Conservation (phyloP, 2,797 vertebrate genomes). For the Setipinna tenuifilis region DNA sequence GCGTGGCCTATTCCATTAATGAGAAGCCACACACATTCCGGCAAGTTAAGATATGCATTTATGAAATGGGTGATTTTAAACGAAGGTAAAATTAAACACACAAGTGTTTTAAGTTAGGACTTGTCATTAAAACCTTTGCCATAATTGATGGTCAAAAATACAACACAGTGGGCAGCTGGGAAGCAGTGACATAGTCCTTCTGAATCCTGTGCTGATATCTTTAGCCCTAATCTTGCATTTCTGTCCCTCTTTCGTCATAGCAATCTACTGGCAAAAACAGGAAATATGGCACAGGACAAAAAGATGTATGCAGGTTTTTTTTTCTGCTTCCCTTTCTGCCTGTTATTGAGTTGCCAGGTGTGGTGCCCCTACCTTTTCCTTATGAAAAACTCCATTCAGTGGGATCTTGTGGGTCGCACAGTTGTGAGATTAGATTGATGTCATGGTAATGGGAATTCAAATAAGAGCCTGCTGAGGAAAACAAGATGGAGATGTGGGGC, state of each 20-base stretch:
- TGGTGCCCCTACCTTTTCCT: not conserved
- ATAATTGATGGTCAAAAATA: not conserved
- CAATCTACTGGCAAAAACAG: not conserved
- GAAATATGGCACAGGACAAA: not conserved
- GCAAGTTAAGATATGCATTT: not conserved
- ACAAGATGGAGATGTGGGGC: not conserved
- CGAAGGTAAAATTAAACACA: too few species aligned
- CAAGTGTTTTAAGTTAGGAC: not conserved
- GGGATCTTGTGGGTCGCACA: not conserved
- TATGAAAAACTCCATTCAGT: not conserved
- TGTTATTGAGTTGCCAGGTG: not conserved
- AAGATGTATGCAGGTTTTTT: too few species aligned
- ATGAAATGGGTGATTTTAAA: not conserved
- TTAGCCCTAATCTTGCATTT: not conserved
- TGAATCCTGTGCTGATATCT: not conserved
- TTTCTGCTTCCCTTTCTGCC: too few species aligned
- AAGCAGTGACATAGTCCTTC: not conserved
- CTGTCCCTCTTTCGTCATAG: not conserved
- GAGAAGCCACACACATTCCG: not conserved
- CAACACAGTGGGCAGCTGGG: not conserved
- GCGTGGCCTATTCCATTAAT: not conserved
- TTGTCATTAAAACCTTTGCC: not conserved
- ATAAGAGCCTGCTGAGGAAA: not conserved
- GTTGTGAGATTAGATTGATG: conserved; percentile 19
- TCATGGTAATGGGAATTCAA: conserved; percentile 16